A percentile compares a stretch with the other conserved stretches of the same genome.
phyloP scores from a whole-genome alignment of 2,113 vertebrate genomes.

The Thamnophis sirtalis region DNA sequence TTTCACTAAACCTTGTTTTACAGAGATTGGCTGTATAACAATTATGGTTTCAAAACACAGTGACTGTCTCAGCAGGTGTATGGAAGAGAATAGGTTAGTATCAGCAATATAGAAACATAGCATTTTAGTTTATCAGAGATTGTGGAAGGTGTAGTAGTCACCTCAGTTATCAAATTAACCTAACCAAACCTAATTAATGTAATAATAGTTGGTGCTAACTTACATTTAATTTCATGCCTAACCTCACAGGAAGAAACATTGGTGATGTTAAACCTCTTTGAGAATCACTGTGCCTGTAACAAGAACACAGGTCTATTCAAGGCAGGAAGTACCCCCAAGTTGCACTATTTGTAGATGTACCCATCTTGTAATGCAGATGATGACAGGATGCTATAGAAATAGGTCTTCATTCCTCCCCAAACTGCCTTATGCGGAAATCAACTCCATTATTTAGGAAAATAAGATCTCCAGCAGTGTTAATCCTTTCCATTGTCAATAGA shows the following conservation, averaged over 20 bases:
- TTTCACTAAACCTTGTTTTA: not conserved
- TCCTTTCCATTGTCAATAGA: conserved; percentile 32
- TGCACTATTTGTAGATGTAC: not conserved
- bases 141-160: not conserved
- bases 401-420: not conserved
- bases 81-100: not conserved
- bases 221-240: not conserved
- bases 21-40: not conserved
- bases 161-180: not conserved
- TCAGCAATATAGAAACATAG: not conserved
- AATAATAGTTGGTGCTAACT: not conserved
- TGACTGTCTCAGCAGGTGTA: not conserved
- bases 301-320: not conserved
- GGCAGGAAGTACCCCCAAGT: not conserved
- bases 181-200: not conserved
- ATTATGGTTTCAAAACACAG: not conserved
- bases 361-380: not conserved
- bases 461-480: conserved; percentile 27
- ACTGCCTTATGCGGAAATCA: conserved; percentile 27
- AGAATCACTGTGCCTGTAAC: conserved; percentile 6
- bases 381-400: not conserved
- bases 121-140: not conserved
- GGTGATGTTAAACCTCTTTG: not conserved
- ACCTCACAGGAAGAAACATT: not conserved
- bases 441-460: conserved; percentile 27